These are phyloP conservation scores for Nymphalis polychloros DNA, from an alignment of 2,888 invertebrate genomes.

Conservation along the genomic window DNA sequence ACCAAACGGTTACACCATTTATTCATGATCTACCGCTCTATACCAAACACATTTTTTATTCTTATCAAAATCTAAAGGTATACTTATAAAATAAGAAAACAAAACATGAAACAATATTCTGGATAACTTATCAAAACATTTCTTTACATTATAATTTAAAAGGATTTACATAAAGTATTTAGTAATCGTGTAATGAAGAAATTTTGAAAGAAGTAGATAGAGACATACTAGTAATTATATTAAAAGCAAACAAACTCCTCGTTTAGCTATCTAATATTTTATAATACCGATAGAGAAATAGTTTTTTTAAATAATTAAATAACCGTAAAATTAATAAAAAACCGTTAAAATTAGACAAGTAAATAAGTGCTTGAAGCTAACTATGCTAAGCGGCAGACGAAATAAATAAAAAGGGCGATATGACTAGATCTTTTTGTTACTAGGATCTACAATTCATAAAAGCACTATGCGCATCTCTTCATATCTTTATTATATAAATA, in stretches of 20 bases:
- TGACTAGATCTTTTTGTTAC: slow-evolving; percentile 80
- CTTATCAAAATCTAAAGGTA: slow-evolving; percentile 35
- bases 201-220: slow-evolving; percentile 31
- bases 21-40: slow-evolving; percentile 54
- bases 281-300: slow-evolving; percentile 17
- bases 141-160: slow-evolving; percentile 34
- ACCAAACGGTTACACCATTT: slow-evolving; percentile 67
- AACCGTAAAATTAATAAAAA: slow-evolving; percentile 35
- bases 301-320: slow-evolving; percentile 23
- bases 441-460: slow-evolving; percentile 79
- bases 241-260: slow-evolving; percentile 16
- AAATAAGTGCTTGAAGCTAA: slow-evolving; percentile 78
- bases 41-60: slow-evolving; percentile 51
- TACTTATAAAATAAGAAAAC: slow-evolving; percentile 22
- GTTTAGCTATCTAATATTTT: slow-evolving; percentile 33
- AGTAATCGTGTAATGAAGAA: slow-evolving; percentile 34
- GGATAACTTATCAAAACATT: slow-evolving; percentile 76
- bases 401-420: slow-evolving; percentile 77
- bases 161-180: slow-evolving; percentile 30
- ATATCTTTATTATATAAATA: slow-evolving; percentile 79
- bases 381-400: slow-evolving; percentile 80
- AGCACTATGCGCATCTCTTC: slow-evolving; percentile 81
- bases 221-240: slow-evolving; percentile 3
- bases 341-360: slow-evolving; percentile 32
- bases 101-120: slow-evolving; percentile 69